Conservation (phyloP, 92 coral and sea anemone species). For the Bergia puertoricense region DNA sequence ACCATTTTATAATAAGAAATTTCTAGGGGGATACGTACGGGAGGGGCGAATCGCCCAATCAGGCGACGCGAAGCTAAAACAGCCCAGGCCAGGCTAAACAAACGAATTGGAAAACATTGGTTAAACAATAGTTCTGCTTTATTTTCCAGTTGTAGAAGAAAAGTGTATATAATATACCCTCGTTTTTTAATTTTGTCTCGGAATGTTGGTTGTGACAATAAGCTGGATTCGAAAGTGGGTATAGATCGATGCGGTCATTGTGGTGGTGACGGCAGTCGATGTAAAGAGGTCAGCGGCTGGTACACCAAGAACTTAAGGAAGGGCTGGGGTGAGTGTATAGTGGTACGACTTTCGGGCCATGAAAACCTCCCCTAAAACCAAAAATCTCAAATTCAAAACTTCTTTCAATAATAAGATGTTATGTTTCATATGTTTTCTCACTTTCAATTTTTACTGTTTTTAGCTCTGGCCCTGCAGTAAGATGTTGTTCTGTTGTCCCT, state of each 20-base stretch:
- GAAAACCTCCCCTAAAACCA: not conserved
- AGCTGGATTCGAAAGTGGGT: constrained; percentile 27
- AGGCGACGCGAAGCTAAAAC: too few relatives aligned
- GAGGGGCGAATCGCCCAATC: too few relatives aligned
- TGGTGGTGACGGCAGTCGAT: constrained; percentile 32
- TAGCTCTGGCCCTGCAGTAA: too few relatives aligned
- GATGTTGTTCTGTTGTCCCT: too few relatives aligned
- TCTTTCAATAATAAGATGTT: not conserved
- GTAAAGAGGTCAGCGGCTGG: not conserved
- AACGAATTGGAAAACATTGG: too few relatives aligned
- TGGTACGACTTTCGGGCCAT: not conserved
- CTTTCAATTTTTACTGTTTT: too few relatives aligned
- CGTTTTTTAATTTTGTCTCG: not conserved
- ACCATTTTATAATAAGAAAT: too few relatives aligned
- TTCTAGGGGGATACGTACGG: too few relatives aligned
- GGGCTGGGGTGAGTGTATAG: constrained; percentile 22
- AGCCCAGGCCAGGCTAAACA: too few relatives aligned
- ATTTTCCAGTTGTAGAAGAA: not conserved
- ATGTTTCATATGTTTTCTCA: too few relatives aligned
- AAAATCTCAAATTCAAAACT: not conserved
- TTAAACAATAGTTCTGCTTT: too few relatives aligned
- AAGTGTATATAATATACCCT: not conserved
- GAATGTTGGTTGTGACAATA: constrained; percentile 39
- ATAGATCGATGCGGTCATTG: constrained; percentile 30
- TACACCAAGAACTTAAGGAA: not conserved